Evolutionary conservation across 2,797 vertebrate genomes (phyloP).

Genomic region (Peromyscus eremicus): DNA sequence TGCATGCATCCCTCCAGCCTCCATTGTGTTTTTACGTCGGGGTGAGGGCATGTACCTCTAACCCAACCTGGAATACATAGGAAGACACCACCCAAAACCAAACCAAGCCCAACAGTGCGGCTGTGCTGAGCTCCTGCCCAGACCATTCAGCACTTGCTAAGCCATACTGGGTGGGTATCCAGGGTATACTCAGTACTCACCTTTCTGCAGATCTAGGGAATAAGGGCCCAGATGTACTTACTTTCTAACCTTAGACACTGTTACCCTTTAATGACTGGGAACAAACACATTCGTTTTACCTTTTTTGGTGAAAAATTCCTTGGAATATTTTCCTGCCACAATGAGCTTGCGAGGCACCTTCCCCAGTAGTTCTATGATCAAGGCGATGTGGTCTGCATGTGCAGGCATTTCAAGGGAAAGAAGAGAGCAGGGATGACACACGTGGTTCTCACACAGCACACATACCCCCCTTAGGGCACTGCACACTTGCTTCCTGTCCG

Average conservation of each 20-base stretch:
- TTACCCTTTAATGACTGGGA: conserved; percentile 18
- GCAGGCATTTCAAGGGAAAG: conserved; percentile 70
- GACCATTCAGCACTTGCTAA: not conserved
- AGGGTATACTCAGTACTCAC: not conserved
- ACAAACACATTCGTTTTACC: conserved; percentile 89
- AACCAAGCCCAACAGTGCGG: not conserved
- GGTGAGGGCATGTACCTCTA: not conserved
- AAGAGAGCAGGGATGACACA: conserved; percentile 65
- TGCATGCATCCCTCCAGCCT: not conserved
- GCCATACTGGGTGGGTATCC: not conserved
- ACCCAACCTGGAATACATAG: not conserved
- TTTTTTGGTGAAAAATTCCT: conserved; percentile 99
- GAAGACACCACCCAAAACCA: not conserved
- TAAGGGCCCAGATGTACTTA: not conserved
- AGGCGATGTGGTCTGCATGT: conserved; percentile 96
- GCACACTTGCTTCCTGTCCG: conserved; percentile 54
- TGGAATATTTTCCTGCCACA: conserved; percentile 97
- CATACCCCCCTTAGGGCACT: conserved; percentile 43
- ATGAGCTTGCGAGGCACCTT: conserved; percentile 98
- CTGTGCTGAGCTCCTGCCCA: not conserved
- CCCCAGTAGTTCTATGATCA: conserved; percentile 98
- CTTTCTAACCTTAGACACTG: conserved; percentile 48
- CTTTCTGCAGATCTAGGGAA: not conserved
- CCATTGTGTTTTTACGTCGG: not conserved
- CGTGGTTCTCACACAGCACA: not conserved